phyloP scores from a whole-genome alignment of 2,888 invertebrate genomes.

The Busseola fusca region DNA sequence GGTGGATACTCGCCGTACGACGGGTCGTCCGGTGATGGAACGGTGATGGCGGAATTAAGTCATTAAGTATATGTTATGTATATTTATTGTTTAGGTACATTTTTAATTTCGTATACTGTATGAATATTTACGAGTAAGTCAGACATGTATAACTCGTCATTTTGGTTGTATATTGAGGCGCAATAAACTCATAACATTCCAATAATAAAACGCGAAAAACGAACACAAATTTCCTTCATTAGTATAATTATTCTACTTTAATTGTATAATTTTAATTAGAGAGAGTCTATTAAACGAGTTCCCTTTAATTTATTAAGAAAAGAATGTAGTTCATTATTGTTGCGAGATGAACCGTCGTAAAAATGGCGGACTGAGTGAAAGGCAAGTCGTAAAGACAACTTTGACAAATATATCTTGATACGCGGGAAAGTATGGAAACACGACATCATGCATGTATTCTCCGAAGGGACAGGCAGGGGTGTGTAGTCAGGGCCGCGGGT shows the following conservation, averaged over 20 bases:
- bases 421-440: background rate
- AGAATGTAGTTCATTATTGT: constrained; percentile 34
- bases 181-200: constrained; percentile 8
- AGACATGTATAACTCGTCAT: background rate
- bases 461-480: background rate
- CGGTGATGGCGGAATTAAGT: too few species aligned
- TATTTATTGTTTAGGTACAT: background rate
- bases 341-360: constrained; percentile 20
- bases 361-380: constrained; percentile 34
- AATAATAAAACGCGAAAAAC: constrained; percentile 15
- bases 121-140: background rate
- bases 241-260: constrained; percentile 31
- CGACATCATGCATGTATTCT: background rate
- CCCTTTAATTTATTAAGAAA: constrained; percentile 27
- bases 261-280: constrained; percentile 34
- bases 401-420: constrained; percentile 21
- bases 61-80: too few species aligned
- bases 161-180: background rate
- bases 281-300: constrained; percentile 44
- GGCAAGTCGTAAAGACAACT: constrained; percentile 19
- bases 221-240: constrained; percentile 40
- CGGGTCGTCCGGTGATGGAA: too few species aligned
- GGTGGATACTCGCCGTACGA: too few species aligned
- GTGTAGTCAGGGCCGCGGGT: too few species aligned
- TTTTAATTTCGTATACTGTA: background rate